Conservation (phyloP, 2,113 vertebrate genomes). For the Emydocephalus ijimae region DNA sequence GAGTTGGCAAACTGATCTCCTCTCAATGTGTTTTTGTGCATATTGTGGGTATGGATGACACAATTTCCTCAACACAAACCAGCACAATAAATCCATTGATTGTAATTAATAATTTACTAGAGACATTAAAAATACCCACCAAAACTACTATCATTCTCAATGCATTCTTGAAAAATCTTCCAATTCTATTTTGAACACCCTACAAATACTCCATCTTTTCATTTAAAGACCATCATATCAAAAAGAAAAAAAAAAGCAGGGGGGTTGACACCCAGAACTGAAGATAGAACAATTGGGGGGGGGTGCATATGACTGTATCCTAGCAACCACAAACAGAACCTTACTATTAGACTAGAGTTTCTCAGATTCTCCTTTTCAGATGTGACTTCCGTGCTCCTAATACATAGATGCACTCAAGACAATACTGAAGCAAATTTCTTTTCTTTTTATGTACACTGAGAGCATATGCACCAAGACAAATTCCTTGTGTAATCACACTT, state of each 20-base stretch:
- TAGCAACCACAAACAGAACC: neutral
- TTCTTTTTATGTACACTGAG: too few species aligned
- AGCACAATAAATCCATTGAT: neutral
- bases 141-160: neutral
- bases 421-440: neutral
- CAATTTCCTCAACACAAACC: neutral
- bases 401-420: neutral
- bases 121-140: neutral
- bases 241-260: neutral
- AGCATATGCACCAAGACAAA: too few species aligned
- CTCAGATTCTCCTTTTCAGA: neutral
- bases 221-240: neutral
- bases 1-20: neutral
- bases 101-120: neutral
- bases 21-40: neutral
- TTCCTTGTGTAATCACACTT: too few species aligned
- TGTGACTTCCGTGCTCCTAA: neutral
- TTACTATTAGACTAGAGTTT: neutral
- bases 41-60: neutral
- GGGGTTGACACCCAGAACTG: neutral
- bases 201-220: neutral
- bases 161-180: neutral
- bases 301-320: neutral
- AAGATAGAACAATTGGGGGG: neutral
- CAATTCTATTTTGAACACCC: neutral